Conservation (phyloP, 2,113 vertebrate genomes). For the Martes martes region DNA sequence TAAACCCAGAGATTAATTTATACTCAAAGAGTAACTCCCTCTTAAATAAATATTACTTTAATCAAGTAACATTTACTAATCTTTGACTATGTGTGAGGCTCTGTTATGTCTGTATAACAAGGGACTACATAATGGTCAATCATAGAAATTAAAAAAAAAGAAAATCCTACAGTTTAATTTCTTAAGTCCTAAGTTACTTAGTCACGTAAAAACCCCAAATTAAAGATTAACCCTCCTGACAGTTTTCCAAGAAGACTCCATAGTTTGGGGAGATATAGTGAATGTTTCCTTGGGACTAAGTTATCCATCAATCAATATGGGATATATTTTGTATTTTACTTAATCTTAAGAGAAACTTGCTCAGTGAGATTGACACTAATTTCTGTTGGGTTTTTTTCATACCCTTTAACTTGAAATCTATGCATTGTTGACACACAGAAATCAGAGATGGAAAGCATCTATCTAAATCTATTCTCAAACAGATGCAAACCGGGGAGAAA, state of each 20-base stretch:
- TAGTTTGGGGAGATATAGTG: not conserved
- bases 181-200: not conserved
- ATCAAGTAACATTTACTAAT: not conserved
- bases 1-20: not conserved
- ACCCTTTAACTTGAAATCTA: not conserved
- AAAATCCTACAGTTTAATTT: not conserved
- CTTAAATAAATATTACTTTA: not conserved
- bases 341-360: slow-evolving; percentile 32
- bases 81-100: not conserved
- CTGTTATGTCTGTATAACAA: not conserved
- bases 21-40: not conserved
- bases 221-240: not conserved
- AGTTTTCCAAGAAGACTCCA: not conserved
- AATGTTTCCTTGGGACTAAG: not conserved
- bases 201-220: not conserved
- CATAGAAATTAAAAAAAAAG: not conserved
- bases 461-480: not conserved
- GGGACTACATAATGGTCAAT: not conserved
- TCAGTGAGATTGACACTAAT: not conserved
- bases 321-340: slow-evolving; percentile 8
- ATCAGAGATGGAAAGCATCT: not conserved
- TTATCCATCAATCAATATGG: not conserved
- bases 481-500: not conserved
- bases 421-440: not conserved
- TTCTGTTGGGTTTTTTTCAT: not conserved